Base-by-base conservation (phyloP, 1,140 invertebrate genomes). In the Phthorimaea operculella region DNA sequence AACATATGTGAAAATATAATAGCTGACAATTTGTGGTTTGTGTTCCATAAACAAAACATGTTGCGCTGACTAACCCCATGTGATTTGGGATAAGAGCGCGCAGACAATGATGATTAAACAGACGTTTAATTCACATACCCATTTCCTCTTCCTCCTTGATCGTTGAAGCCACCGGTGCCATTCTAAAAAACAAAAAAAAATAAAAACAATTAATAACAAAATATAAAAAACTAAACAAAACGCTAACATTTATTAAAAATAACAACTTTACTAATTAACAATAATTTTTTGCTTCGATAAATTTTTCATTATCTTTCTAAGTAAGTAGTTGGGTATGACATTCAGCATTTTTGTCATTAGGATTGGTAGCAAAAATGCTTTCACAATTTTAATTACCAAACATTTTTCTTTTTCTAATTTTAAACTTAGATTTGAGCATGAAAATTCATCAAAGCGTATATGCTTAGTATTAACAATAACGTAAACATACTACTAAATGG, bases 111-210 rank as follows among this genome's bases (percentile, higher is more conserved):
- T n/a, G n/a, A n/a, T 28, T 28, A 4, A 28, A 28, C 21, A 28
- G 21, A 28, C 21, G 6, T 28, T 11, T 33, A 42, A 3, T 14
- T 8, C 11, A 73, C 76, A 64, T 79, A 93, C 92, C 92, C 93
- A 90, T 93, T 94, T n/a, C 89, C 88, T 55, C 93, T 87, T 58
- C 91, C 89, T 16, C 89, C 89, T 60, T 91, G 89, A 64, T 94
- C 93, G 49, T 90, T 92, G 52, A 90, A 90, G 33, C 89, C 87
- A 53, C 90, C 90, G 67, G 89, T 90, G 57, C 92, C 93, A 90
- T 94, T 94, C 92, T 94, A 90, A 89, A 90, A 92, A 90, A 85
- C 87, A 89, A 92, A n/a, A 28, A 28, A 90, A 89, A 86, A 87
- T 82, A 87, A 83, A 80, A 68, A 72, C 74, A 79, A 81, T 79